Evolutionary conservation across 2,797 vertebrate species (phyloP), one percentile per base, ranked within the genome.

Genomic region (Merluccius polli): DNA sequence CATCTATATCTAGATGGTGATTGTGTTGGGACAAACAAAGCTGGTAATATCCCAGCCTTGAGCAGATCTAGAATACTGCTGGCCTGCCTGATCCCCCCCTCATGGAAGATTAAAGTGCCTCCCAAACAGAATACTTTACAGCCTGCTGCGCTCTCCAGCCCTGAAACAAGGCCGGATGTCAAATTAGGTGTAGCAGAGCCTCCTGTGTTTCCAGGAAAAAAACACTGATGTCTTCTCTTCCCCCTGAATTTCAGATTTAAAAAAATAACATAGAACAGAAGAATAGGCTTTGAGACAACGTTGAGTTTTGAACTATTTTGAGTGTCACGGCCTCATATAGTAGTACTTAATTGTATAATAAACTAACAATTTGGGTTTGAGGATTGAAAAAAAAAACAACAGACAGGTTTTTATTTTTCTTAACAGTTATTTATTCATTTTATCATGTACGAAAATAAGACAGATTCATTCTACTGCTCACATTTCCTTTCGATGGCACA

Each of bases 371-470:
- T 65, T 65, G 27, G n/a, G 24, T 27, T 27, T 65, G n/a, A 65
- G 59, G 59, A 65, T 27, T 27, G 59, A 27, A 24, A 1, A 59
- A n/a, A 59, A 24, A 2, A 27, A 65, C 27, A 1, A 27, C 59
- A 65, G 7, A 65, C n/a, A 27, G 4, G 59, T 4, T 4, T 9
- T 11, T 65, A 11, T 65, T 65, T 65, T 27, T 65, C 24, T 27
- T 11, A 65, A 63, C 52, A 65, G 59, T 63, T 65, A 65, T 65
- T 65, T 65, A 65, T 65, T 65, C 59, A 27, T 65, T 92, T 90
- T 83, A 90, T 92, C 85, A 91, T 90, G 87, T 94, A 94, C 93
- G 92, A 95, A 94, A 94, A 93, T 92, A 93, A 93, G 92, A 94
- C 92, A 92, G 82, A 89, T 91, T 91, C 83, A 74, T 87, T 92